Evolutionary conservation across 2,113 vertebrate genomes (phyloP).

Genomic region (human): DNA sequence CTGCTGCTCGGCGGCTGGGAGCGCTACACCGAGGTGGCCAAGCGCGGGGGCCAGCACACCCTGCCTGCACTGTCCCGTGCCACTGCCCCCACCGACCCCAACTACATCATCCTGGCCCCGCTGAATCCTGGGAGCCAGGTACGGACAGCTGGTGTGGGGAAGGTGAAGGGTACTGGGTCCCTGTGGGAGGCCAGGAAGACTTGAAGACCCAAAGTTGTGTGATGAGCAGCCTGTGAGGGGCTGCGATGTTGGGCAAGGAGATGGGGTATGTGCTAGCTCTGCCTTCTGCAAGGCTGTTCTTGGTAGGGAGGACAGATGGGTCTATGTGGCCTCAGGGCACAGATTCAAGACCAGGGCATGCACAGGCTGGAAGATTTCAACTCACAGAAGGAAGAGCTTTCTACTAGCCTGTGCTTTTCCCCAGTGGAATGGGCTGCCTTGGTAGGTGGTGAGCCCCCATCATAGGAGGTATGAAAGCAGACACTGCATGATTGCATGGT

Average conservation of each 20-base stretch:
- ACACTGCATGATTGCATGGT: neutral
- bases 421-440: neutral
- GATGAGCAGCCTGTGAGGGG: neutral
- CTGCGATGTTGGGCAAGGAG: neutral
- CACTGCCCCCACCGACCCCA: slow-evolving; percentile 90
- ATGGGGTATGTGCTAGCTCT: accelerated
- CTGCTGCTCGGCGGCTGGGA: slow-evolving; percentile 86
- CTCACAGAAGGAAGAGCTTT: neutral
- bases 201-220: neutral
- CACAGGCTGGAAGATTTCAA: neutral
- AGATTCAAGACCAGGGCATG: neutral
- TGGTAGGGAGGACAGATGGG: neutral
- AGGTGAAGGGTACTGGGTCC: neutral
- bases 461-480: neutral
- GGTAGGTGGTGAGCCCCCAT: neutral
- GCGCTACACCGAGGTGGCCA: slow-evolving; percentile 87
- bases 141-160: slow-evolving; percentile 50
- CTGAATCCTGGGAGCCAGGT: slow-evolving; percentile 95
- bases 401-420: neutral
- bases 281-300: neutral
- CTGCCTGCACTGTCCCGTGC: slow-evolving; percentile 87
- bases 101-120: slow-evolving; percentile 96
- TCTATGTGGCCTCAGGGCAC: neutral
- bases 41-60: slow-evolving; percentile 79
- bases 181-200: neutral